Base-by-base conservation (phyloP, 2,797 vertebrate species). In the Anguilla obscura region DNA sequence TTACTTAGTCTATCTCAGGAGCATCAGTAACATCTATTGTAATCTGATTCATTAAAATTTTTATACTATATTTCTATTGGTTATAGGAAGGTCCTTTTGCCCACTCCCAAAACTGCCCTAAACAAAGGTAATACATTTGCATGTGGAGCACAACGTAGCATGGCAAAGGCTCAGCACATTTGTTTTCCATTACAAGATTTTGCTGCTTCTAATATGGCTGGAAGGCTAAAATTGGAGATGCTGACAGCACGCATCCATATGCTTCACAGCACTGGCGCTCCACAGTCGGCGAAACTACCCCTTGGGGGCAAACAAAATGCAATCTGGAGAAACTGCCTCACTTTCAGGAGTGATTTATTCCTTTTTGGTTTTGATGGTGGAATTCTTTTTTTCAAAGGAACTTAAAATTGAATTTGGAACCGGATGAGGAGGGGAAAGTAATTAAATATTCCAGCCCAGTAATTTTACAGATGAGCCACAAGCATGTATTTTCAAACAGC, bases 281-380 rank as follows among this genome's bases (percentile, higher is more conserved):
- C 12, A 6, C 12, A 9, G 14, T 76, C 79, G 21, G 16, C 27
- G 45, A 82, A 48, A 82, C 40, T n/a, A 9, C 40, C 79, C 45
- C 24, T n/a, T 10, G 40, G 79, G 45, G 79, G 79, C 79, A 82
- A 82, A 82, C 40, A 48, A 50, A 82, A 82, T 12, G 18, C 79
- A 50, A 50, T 82, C 45, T 82, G 40, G 79, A 50, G 45, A 50
- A 50, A 48, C 45, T 21, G 16, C 12, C 40, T 48, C 79, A 48
- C 7, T 12, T 82, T 48, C 79, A 48, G 45, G 79, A n/a, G 79
- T 82, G 79, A 82, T 50, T 82, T 82, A 82, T 82, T 82, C 45
- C 24, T 3, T 50, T 82, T 82, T 82, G 45, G 40, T 50, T 82
- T 50, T 82, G 21, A 48, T 48, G 6, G 24, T 27, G 18, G 33